Evolutionary conservation across 2,888 invertebrate species (phyloP).

Genomic region (Limnephilus lunatus): DNA sequence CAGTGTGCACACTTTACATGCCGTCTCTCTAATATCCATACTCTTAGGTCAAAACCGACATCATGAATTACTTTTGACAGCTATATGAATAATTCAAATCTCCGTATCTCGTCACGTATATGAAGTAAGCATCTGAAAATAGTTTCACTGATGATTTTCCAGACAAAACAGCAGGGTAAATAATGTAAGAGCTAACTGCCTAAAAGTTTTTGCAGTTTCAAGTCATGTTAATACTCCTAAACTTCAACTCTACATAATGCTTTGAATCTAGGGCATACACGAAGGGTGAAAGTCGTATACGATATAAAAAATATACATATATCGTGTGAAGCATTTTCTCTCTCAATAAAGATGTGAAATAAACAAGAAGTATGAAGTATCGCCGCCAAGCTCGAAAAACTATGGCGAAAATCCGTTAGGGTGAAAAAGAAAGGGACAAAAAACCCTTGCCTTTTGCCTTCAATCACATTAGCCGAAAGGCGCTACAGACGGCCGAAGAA

Average conservation of each 20-base stretch:
- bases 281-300: background rate
- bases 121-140: background rate
- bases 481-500: background rate
- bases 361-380: background rate
- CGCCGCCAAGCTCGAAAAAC: background rate
- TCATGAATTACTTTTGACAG: background rate
- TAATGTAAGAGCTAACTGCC: background rate
- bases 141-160: no score
- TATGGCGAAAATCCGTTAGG: background rate
- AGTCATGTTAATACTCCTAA: background rate
- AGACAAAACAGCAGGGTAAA: no score
- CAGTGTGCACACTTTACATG: no score
- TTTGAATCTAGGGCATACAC: background rate
- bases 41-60: no score
- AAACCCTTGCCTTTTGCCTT: conserved; percentile 28
- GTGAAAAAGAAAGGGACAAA: background rate
- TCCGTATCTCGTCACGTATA: background rate
- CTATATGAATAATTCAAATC: background rate
- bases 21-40: no score
- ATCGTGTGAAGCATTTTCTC: background rate
- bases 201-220: background rate
- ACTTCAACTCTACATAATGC: background rate
- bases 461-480: conserved; percentile 41
- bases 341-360: background rate
- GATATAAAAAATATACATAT: background rate